Percentiles rank a stretch among this genome's conserved stretches.
Conservation (phyloP, 2,797 vertebrate genomes). For the Platyrinchus mystaceus region DNA sequence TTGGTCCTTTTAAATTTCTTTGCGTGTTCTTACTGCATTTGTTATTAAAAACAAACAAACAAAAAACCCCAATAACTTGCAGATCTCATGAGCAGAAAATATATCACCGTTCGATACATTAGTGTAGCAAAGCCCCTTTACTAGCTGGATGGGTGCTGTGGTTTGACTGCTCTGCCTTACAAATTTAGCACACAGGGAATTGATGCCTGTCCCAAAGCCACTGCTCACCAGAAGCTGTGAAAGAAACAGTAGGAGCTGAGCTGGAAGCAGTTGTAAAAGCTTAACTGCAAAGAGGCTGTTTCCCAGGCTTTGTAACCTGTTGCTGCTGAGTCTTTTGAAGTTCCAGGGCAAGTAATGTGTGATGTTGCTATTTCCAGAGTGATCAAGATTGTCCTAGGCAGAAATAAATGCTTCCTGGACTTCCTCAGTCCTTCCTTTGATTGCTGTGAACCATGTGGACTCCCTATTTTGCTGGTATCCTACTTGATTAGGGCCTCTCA, state of each 20-base stretch:
- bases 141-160: not conserved
- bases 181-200: not conserved
- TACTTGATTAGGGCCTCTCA: not conserved
- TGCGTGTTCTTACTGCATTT: not conserved
- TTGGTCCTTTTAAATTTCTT: not conserved
- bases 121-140: not conserved
- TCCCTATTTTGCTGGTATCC: not conserved
- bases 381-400: not conserved
- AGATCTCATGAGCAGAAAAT: not conserved
- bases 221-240: not conserved
- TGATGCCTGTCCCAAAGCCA: not conserved
- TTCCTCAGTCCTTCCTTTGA: not conserved
- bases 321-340: not conserved
- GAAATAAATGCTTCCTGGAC: not conserved
- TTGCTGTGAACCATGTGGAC: not conserved
- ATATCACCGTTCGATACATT: not conserved
- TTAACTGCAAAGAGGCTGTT: not conserved
- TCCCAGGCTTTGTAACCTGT: not conserved
- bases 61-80: not conserved
- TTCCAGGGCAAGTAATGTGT: not conserved
- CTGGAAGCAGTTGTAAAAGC: not conserved
- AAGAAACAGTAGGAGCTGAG: not conserved
- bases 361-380: not conserved
- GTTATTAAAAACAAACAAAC: not conserved
- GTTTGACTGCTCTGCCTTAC: not conserved